These are phyloP conservation scores for Ceratoteleas bidentatus DNA, from an alignment of 1,140 invertebrate species.

Conservation along the genomic window DNA sequence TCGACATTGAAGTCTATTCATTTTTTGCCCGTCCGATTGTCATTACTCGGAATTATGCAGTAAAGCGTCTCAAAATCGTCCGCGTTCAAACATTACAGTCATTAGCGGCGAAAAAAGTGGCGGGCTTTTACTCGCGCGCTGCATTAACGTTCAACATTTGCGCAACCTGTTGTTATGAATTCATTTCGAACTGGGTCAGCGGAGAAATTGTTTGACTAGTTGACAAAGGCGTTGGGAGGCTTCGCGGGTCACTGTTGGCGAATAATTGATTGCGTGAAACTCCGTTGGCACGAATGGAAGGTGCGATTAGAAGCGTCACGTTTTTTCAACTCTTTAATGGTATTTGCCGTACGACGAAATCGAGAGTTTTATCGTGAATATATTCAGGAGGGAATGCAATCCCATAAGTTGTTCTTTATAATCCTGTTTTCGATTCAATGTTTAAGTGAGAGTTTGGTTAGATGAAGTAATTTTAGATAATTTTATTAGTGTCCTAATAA, in stretches of 20 bases:
- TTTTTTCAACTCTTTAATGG: too few relatives aligned
- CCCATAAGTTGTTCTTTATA: too few relatives aligned
- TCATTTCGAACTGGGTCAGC: conserved; percentile 21
- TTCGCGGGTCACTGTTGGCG: not conserved
- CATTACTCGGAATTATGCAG: conserved; percentile 46
- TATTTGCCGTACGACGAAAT: too few relatives aligned
- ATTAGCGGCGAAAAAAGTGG: conserved; percentile 20
- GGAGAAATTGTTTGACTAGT: conserved; percentile 4
- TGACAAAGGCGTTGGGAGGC: conserved; percentile 3
- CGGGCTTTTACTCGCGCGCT: conserved; percentile 6
- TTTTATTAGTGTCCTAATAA: too few relatives aligned
- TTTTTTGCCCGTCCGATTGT: conserved; percentile 30
- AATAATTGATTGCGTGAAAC: not conserved
- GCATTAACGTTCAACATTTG: conserved; percentile 23
- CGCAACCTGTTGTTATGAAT: conserved; percentile 23
- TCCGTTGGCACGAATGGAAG: too few relatives aligned
- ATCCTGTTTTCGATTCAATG: too few relatives aligned
- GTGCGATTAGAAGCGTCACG: too few relatives aligned
- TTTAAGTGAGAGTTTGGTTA: too few relatives aligned
- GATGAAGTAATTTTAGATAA: too few relatives aligned
- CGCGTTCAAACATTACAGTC: conserved; percentile 31
- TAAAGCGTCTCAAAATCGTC: conserved; percentile 22
- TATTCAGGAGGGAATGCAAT: too few relatives aligned
- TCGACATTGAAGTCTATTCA: conserved; percentile 21
- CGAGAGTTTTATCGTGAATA: too few relatives aligned